phyloP scores from a whole-genome alignment of 2,888 invertebrate genomes.

The Ectropis crepuscularia region DNA sequence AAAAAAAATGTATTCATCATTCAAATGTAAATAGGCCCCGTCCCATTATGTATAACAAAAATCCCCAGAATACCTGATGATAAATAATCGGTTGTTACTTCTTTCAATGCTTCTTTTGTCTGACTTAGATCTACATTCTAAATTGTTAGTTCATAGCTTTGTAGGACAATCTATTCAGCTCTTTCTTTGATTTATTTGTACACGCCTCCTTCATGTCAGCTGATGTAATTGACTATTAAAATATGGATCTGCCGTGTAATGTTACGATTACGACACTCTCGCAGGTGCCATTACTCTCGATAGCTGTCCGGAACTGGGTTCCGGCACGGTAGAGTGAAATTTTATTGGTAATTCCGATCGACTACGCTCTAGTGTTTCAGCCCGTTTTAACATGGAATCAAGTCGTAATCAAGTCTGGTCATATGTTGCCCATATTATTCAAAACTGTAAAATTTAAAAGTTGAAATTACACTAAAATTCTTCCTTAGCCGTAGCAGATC shows the following conservation, averaged over 20 bases:
- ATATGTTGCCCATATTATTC: too few species aligned
- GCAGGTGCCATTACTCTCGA: conserved; percentile 19
- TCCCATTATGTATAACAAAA: too few species aligned
- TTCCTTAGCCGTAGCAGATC: too few species aligned
- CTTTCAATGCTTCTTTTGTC: background rate
- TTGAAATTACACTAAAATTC: too few species aligned
- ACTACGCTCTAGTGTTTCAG: conserved; percentile 16
- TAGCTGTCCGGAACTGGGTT: conserved; percentile 18
- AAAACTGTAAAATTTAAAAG: too few species aligned
- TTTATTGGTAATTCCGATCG: conserved; percentile 22
- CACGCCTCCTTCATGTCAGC: conserved; percentile 26
- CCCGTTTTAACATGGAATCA: conserved; percentile 2
- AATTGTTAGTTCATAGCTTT: background rate
- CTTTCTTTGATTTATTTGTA: conserved; percentile 9
- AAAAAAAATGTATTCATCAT: too few species aligned
- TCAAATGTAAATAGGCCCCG: too few species aligned
- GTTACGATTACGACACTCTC: conserved; percentile 26
- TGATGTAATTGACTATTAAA: conserved; percentile 23
- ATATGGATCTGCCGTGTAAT: conserved; percentile 11
- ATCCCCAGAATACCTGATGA: too few species aligned
- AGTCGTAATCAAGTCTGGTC: background rate
- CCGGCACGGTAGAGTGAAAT: conserved; percentile 19
- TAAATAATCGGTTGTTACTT: too few species aligned
- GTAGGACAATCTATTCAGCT: conserved; percentile 5
- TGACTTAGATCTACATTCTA: conserved; percentile 5